phyloP scores from a whole-genome alignment of 2,888 invertebrate species.

The Tachina lurida region DNA sequence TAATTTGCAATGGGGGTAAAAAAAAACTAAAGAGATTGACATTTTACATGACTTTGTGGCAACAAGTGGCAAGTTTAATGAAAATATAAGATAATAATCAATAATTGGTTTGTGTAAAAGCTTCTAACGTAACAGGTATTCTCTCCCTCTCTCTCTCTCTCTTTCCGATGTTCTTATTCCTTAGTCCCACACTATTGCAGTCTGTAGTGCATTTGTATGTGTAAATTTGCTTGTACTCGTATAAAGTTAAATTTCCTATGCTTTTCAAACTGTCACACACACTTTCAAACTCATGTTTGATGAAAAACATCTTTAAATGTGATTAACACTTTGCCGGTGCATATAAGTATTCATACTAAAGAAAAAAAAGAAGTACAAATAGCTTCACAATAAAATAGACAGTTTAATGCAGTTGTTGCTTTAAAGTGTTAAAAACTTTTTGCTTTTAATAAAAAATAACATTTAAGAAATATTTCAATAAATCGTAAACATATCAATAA shows the following conservation, averaged over 20 bases:
- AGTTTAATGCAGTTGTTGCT: conserved; percentile 13
- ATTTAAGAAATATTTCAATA: not conserved
- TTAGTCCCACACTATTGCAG: not conserved
- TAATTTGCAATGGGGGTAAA: not conserved
- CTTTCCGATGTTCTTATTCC: not conserved
- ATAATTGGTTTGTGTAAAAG: not conserved
- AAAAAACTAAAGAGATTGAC: not conserved
- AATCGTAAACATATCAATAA: conserved; percentile 10
- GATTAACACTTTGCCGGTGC: conserved; percentile 44
- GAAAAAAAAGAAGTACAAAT: too few species aligned
- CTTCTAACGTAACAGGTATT: not conserved
- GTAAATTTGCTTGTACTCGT: not conserved
- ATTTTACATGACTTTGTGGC: not conserved
- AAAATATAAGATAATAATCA: not conserved
- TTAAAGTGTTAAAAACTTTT: conserved; percentile 8
- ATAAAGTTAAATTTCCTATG: conserved; percentile 3
- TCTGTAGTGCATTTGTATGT: not conserved
- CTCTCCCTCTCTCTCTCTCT: too few species aligned
- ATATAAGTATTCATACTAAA: not conserved
- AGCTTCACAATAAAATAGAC: not conserved
- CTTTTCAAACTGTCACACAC: not conserved
- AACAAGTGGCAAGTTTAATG: conserved; percentile 14
- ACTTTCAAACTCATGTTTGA: not conserved
- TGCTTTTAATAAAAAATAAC: not conserved
- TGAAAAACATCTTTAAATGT: conserved; percentile 45